Percentiles rank a stretch among this genome's conserved stretches.
Conservation (phyloP, 2,888 invertebrate genomes). For the Lordiphosa andalusiaca region DNA sequence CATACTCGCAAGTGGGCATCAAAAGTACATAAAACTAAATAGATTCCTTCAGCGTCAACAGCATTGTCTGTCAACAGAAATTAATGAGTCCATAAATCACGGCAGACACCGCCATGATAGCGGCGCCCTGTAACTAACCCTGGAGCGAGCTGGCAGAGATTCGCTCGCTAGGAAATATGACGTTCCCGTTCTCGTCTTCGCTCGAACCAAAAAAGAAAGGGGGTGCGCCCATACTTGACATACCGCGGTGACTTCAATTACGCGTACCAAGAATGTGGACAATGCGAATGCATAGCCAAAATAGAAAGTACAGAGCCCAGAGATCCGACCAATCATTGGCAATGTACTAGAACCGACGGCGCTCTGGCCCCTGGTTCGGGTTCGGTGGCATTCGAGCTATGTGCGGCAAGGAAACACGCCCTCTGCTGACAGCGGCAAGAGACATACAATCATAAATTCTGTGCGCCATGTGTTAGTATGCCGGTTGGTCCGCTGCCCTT, state of each 20-base stretch:
- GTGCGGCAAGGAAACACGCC: conserved; percentile 46
- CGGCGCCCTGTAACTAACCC: conserved; percentile 21
- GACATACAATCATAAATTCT: conserved; percentile 58
- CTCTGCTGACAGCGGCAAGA: conserved; percentile 60
- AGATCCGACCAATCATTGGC: conserved; percentile 75
- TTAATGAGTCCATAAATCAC: conserved; percentile 79
- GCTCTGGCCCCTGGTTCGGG: conserved; percentile 21
- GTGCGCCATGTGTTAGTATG: conserved; percentile 34
- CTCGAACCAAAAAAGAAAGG: conserved; percentile 52
- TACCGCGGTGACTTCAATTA: conserved; percentile 77
- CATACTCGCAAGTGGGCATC: conserved; percentile 40
- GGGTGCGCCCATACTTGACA: conserved; percentile 55
- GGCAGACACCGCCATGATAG: conserved; percentile 56
- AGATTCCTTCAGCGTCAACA: conserved; percentile 75
- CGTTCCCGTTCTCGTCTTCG: conserved; percentile 35
- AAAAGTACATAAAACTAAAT: conserved; percentile 71
- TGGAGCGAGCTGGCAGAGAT: conserved; percentile 14
- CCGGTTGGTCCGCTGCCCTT: conserved; percentile 19
- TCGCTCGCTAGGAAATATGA: conserved; percentile 55
- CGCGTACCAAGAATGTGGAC: conserved; percentile 68
- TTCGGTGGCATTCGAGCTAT: conserved; percentile 42
- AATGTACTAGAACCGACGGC: conserved; percentile 72
- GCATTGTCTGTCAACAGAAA: conserved; percentile 79
- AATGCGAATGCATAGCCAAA: conserved; percentile 56
- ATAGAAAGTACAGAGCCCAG: conserved; percentile 25